Base-by-base conservation (phyloP, 2,797 vertebrate genomes). In the Silurus aristotelis region DNA sequence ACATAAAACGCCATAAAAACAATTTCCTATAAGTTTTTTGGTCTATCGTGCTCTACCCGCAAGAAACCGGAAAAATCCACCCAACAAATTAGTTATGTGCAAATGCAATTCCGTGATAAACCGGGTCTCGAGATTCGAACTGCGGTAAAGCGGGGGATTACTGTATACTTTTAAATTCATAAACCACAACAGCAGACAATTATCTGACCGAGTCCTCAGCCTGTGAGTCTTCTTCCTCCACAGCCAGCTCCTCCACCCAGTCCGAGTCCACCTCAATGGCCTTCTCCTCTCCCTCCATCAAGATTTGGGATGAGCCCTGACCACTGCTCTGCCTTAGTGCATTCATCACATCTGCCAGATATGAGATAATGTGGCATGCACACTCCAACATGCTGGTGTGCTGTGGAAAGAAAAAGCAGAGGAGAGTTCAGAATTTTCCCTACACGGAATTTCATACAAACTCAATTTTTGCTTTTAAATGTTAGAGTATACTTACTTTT, bases 241-340 rank as follows among this genome's bases (percentile, higher is more conserved):
- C 97, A 0, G 97, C 98, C 89, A 99, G 91, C 87, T 99, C 98
- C 82, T 99, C 98, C 81, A 99, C 98, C 98, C 98, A 99, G 91
- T 99, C 98, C 0, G 98, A 99, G 93, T 99, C 98, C 87, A 99
- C 97, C 87, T 99, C 98, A 84, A 99, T 98, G 1, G 96, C 97
- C 60, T 98, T 96, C 86, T 99, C 98, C 87, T 99, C 98, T 14
- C 98, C 98, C 1, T 99, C 98, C 89, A 99, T 94, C 0, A 98
- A 95, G 1, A 98, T 92, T 12, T 98, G 95, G 56, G 95, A 95
- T 17, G 96, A 94, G 52, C 98, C 97, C 89, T 98, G 98, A 75
- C 97, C 97, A 0, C 95, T 93, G 89, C 92, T 95, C 94, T 99
- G 98, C 87, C 98, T 94, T 92, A 99, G 91, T 0, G 98, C 97